phyloP scores from a whole-genome alignment of 2,113 vertebrate species.

The Leucopsar rothschildi region DNA sequence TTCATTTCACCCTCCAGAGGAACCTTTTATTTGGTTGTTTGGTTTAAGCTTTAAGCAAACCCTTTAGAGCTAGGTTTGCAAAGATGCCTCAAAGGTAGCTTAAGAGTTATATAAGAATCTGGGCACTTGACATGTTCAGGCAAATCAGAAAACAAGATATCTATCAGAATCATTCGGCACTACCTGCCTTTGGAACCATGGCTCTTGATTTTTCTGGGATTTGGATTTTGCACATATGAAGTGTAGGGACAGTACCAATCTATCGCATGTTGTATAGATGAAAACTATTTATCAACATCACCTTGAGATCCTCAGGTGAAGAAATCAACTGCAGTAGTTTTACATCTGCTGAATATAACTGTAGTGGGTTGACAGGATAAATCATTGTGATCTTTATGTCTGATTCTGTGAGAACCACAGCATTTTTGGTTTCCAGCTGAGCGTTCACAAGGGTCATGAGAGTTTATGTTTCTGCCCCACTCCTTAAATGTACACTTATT shows the following conservation, averaged over 20 bases:
- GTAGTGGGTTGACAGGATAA: neutral
- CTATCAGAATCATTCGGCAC: neutral
- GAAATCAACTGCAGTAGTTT: neutral
- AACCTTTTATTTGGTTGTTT: neutral
- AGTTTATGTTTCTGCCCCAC: neutral
- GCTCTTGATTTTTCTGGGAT: neutral
- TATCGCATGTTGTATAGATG: neutral
- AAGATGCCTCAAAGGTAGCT: neutral
- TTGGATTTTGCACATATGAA: neutral
- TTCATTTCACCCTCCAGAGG: neutral
- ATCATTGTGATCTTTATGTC: neutral
- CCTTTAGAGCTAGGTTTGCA: neutral
- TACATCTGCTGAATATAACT: neutral
- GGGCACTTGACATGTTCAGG: neutral
- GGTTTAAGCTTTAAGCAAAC: neutral
- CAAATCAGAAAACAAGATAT: neutral
- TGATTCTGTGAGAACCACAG: neutral
- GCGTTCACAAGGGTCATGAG: neutral
- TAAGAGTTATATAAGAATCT: neutral
- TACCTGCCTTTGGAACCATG: accelerated
- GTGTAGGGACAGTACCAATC: neutral
- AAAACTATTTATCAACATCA: neutral
- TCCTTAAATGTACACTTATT: neutral
- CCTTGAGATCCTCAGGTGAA: neutral
- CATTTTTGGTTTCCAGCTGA: neutral